Conservation (phyloP, 2,113 vertebrate species). For the Sturnus vulgaris region DNA sequence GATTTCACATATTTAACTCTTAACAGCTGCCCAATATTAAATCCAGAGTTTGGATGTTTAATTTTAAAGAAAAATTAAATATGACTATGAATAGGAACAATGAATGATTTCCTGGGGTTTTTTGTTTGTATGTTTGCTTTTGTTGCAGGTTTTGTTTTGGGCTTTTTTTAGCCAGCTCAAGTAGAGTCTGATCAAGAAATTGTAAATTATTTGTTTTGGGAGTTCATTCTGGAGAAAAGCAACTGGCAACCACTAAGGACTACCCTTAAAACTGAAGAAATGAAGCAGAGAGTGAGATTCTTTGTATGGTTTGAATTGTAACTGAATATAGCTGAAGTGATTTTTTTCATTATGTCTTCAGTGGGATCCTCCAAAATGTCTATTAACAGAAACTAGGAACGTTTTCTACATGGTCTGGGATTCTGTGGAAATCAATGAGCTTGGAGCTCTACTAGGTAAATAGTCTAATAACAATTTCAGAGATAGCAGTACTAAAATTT, state of each 20-base stretch:
- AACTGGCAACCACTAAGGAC: not conserved
- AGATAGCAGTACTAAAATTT: not conserved
- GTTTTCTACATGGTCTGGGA: not conserved
- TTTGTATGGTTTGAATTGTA: not conserved
- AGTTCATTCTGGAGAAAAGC: not conserved
- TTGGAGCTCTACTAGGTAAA: not conserved
- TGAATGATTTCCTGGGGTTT: not conserved
- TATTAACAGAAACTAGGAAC: not conserved
- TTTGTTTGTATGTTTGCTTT: not conserved
- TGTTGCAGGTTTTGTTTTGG: not conserved
- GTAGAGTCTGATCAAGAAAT: not conserved
- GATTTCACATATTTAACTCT: not conserved
- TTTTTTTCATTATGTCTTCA: slow-evolving; percentile 29
- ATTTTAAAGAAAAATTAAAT: not conserved
- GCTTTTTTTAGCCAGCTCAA: not conserved
- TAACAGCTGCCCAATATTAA: slow-evolving; percentile 22
- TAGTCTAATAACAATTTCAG: not conserved
- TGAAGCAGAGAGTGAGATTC: not conserved
- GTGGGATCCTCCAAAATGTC: not conserved
- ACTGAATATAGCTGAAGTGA: not conserved
- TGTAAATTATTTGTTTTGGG: not conserved
- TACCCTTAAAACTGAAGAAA: not conserved
- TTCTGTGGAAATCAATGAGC: not conserved
- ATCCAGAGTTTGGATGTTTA: not conserved
- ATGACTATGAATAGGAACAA: not conserved